Conservation (phyloP, 2,113 vertebrate genomes). For the Apistogramma diplotaenia region DNA sequence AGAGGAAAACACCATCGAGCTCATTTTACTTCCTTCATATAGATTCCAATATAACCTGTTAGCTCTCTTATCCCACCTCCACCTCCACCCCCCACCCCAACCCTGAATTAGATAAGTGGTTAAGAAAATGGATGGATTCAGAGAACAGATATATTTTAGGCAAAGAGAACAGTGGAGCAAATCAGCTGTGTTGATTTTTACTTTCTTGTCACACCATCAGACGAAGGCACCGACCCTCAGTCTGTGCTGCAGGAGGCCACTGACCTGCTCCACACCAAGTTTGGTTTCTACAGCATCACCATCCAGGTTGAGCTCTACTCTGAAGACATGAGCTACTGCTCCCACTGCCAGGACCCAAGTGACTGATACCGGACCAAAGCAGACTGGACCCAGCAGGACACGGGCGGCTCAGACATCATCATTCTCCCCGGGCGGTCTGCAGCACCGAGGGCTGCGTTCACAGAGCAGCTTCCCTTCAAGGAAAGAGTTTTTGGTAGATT, state of each 20-base stretch:
- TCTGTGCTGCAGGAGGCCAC: conserved; percentile 85
- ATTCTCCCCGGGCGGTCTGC: conserved; percentile 7
- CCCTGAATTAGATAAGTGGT: no score
- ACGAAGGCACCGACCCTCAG: conserved; percentile 78
- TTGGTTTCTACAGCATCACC: conserved; percentile 87
- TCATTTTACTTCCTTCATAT: no score
- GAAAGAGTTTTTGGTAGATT: neutral
- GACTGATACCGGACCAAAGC: conserved; percentile 67
- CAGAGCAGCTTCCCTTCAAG: neutral
- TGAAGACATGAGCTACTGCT: conserved; percentile 84
- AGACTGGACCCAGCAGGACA: conserved; percentile 1
- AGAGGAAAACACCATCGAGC: neutral
- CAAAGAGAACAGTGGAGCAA: neutral
- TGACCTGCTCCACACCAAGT: conserved; percentile 81
- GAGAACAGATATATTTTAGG: no score
- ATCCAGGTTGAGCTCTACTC: conserved; percentile 89
- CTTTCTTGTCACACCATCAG: conserved; percentile 61
- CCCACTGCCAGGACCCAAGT: conserved; percentile 81
- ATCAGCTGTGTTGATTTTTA: neutral
- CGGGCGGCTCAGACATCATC: conserved; percentile 8
- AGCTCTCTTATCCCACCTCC: no score
- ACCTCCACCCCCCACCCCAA: no score
- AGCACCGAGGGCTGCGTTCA: neutral
- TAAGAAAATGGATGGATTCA: no score
- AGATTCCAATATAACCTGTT: no score